A percentile compares a stretch with the other conserved stretches of the same genome.
Evolutionary conservation across 2,797 vertebrate genomes (phyloP).

Genomic region (Darevskia nairensis): DNA sequence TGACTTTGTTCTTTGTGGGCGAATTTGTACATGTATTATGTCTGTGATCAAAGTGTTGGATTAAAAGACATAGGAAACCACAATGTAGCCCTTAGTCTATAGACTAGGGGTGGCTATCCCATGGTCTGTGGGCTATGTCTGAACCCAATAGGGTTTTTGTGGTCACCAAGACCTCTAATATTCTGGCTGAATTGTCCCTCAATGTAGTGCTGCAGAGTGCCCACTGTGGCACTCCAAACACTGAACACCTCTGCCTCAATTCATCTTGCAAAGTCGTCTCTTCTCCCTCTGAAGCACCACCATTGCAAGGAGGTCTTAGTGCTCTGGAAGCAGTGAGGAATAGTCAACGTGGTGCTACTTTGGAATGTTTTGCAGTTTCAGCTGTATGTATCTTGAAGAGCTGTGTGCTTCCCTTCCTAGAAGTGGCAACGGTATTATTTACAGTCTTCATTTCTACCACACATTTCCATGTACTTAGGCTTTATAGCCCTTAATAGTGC

Average conservation of each 20-base stretch:
- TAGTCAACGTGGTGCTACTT: too few relatives aligned
- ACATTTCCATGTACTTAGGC: slow-evolving; percentile 1
- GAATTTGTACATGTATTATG: background rate
- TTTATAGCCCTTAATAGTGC: slow-evolving; percentile 30
- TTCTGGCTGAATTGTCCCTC: too few relatives aligned
- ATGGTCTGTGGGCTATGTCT: too few relatives aligned
- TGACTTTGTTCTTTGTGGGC: background rate
- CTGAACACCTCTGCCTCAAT: too few relatives aligned
- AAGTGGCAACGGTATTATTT: slow-evolving; percentile 10
- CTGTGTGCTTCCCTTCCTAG: background rate
- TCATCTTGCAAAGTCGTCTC: too few relatives aligned
- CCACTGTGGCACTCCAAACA: too few relatives aligned
- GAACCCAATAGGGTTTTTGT: too few relatives aligned
- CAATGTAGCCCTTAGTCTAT: background rate
- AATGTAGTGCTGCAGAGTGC: too few relatives aligned
- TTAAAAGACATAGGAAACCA: background rate
- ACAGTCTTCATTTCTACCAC: background rate
- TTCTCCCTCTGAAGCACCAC: too few relatives aligned
- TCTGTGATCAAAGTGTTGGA: background rate
- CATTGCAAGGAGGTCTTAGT: too few relatives aligned
- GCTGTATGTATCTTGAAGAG: background rate
- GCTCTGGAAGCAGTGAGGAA: too few relatives aligned
- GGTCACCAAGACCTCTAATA: too few relatives aligned
- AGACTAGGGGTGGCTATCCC: background rate
- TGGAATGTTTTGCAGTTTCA: background rate